Percentiles rank a stretch among this genome's conserved stretches.
Conservation (phyloP, 2,797 vertebrate species). For the Tarsius wallacei region DNA sequence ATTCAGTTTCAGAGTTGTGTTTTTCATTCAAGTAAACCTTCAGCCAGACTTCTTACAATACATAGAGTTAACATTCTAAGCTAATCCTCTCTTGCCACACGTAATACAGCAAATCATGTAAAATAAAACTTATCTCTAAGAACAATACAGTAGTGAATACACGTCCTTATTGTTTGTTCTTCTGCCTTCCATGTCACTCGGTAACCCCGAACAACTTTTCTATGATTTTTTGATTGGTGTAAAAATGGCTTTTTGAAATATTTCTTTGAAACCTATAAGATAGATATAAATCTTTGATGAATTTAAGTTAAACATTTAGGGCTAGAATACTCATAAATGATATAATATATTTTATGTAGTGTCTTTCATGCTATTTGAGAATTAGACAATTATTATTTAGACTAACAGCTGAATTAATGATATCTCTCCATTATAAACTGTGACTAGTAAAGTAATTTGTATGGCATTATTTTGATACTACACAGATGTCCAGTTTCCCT, state of each 20-base stretch:
- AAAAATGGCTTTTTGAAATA: slow-evolving; percentile 33
- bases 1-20: slow-evolving; percentile 3
- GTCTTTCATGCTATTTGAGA: slow-evolving; percentile 47
- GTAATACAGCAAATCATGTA: slow-evolving; percentile 16
- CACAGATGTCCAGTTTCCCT: neutral
- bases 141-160: neutral
- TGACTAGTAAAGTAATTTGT: slow-evolving; percentile 48
- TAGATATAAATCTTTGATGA: neutral
- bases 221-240: slow-evolving; percentile 2
- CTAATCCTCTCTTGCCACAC: neutral
- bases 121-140: slow-evolving; percentile 45
- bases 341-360: neutral
- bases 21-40: slow-evolving; percentile 10
- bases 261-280: slow-evolving; percentile 11
- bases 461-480: slow-evolving; percentile 3
- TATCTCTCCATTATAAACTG: neutral
- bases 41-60: neutral
- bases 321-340: neutral
- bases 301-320: slow-evolving; percentile 40
- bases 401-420: slow-evolving; percentile 4
- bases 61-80: neutral
- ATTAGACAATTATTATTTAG: slow-evolving; percentile 20
- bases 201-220: slow-evolving; percentile 5
- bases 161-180: slow-evolving; percentile 2
- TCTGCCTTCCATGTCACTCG: slow-evolving; percentile 13